Percentiles rank a stretch among this genome's conserved stretches.
Conservation (phyloP, 2,113 vertebrate species). For the Gnathonemus longibarbis region DNA sequence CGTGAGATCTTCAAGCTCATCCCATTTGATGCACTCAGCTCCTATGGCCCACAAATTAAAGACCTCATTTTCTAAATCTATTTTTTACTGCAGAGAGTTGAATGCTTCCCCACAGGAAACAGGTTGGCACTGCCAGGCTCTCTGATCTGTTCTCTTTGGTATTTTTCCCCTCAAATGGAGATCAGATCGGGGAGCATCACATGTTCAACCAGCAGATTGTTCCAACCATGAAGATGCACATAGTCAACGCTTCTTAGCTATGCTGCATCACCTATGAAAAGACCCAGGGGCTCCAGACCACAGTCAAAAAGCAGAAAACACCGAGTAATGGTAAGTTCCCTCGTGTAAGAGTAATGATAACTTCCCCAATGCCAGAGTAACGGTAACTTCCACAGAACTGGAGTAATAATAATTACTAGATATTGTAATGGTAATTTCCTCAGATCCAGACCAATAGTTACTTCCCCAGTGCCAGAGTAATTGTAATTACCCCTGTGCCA, state of each 20-base stretch:
- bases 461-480: not conserved
- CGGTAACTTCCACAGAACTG: not conserved
- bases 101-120: slow-evolving; percentile 34
- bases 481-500: not conserved
- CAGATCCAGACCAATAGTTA: not conserved
- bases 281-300: not conserved
- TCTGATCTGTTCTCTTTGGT: slow-evolving; percentile 37
- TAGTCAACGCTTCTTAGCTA: not conserved
- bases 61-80: slow-evolving; percentile 34
- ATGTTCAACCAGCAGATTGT: not conserved
- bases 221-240: not conserved
- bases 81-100: slow-evolving; percentile 23
- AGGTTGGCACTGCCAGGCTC: slow-evolving; percentile 37
- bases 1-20: not conserved
- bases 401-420: not conserved
- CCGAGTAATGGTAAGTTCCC: not conserved
- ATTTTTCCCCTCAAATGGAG: not conserved
- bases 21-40: slow-evolving; percentile 1
- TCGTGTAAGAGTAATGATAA: not conserved
- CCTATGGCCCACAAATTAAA: slow-evolving; percentile 25
- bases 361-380: not conserved
- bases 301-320: not conserved
- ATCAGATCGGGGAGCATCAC: not conserved
- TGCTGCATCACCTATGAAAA: not conserved
- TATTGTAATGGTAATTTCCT: not conserved